Evolutionary conservation across 2,113 vertebrate species (phyloP).

Genomic region (Brachyistius frenatus): DNA sequence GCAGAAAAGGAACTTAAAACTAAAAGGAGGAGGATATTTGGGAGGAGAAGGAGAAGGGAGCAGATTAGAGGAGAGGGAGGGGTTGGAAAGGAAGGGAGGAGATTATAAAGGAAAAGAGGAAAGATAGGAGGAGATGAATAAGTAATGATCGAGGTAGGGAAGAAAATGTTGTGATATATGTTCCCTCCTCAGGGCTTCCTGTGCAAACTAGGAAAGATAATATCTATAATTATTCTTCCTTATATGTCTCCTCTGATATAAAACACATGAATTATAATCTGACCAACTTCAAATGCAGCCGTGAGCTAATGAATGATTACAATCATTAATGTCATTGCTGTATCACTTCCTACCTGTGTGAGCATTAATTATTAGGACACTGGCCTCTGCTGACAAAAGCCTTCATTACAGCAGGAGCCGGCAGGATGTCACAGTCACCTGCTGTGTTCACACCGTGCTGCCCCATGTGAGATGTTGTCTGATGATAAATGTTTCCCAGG

Average conservation of each 20-base stretch:
- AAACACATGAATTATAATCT: constrained; percentile 17
- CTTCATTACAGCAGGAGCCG: neutral
- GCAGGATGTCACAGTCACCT: neutral
- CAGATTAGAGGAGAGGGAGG: neutral
- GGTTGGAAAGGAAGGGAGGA: neutral
- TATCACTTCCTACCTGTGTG: neutral
- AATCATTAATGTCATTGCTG: constrained; percentile 14
- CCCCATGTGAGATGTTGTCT: neutral
- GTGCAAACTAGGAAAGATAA: constrained; percentile 41
- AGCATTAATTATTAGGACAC: neutral
- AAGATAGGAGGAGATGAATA: neutral
- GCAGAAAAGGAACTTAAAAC: neutral
- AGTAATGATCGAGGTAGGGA: neutral
- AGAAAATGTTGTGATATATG: neutral
- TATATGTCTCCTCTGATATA: neutral
- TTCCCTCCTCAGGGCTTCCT: constrained; percentile 36
- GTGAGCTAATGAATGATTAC: constrained; percentile 6
- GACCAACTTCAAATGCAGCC: neutral
- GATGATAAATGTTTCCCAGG: constrained; percentile 77
- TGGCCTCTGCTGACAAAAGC: constrained; percentile 24
- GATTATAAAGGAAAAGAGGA: neutral
- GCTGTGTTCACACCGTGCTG: neutral
- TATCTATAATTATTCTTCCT: constrained; percentile 7
- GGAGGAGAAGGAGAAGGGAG: neutral
- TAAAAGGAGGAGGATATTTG: too few relatives aligned